Base-by-base conservation (phyloP, 2,888 invertebrate genomes). In the Dasysyrphus tricinctus region DNA sequence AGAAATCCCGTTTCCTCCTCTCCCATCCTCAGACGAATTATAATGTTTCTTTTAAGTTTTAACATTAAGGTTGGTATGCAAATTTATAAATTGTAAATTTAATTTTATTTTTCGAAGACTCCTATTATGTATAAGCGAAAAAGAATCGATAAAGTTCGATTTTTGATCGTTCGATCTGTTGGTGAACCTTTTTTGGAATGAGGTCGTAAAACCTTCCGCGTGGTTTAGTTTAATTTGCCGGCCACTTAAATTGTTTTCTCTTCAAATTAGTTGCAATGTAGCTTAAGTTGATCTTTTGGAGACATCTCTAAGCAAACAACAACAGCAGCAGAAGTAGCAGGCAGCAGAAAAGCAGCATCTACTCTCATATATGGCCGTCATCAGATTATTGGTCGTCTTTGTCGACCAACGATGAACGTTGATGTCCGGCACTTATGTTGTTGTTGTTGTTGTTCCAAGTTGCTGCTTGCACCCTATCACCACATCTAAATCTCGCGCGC, bases 381-480 rank as follows among this genome's bases (percentile, higher is more conserved):
- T 83, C 70, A 32, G 59, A 51, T 56, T 69, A 59, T 59, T 69
- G 24, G 51, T 24, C 24, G 39, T 47, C 42, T 32, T 39, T 24
- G 65, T 76, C 47, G 57, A 54, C 16, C 47, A 29, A 39, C 65
- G 54, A 63, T 63, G 74, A 47, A 29, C 44, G 56, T 51, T 67
- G 67, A 65, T 76, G 74, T 74, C 75, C 75, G 75, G 34, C 65
- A 19, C 54, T 44, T 32, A 32, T 65, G 32, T 75, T 57, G 72
- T 84, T 88, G 81, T 74, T 88, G 83, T 86, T 85, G 87, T 32
- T 51, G 39, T 16, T 78, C 47, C 88, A 54, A 54, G 54, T 88
- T 88, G 89, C 90, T 89, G 90, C 87, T 85, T 16, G 32, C 47
- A 59, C 67, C 82, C 65, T 87, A 87, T 87, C 87, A 63, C 37